These are phyloP conservation scores for Gadus macrocephalus DNA, from an alignment of 2,113 vertebrate species.

Conservation along the genomic window DNA sequence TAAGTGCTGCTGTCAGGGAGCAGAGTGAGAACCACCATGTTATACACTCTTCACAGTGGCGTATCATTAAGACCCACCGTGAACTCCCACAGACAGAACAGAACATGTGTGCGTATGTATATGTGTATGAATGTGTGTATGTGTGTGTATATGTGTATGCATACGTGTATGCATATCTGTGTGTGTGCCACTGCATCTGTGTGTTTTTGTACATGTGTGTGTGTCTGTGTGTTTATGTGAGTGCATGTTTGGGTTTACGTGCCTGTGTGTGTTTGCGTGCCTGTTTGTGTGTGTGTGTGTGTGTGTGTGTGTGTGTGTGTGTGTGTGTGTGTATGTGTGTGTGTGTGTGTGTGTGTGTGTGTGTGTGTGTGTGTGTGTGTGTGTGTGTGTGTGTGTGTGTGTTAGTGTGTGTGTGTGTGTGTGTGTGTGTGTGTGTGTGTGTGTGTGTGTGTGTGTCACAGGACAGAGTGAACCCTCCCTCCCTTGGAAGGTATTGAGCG, in stretches of 20 bases:
- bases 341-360: too few relatives aligned
- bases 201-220: too few relatives aligned
- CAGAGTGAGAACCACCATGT: conserved; percentile 41
- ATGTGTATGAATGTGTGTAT: not conserved
- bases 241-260: too few relatives aligned
- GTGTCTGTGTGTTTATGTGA: too few relatives aligned
- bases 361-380: conserved; percentile 8
- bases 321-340: too few relatives aligned
- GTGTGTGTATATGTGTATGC: not conserved
- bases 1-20: conserved; percentile 26
- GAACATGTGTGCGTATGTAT: not conserved
- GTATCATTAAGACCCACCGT: conserved; percentile 49
- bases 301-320: too few relatives aligned
- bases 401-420: not conserved
- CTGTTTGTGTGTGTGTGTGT: too few relatives aligned
- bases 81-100: conserved; percentile 41
- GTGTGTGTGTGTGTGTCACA: not conserved
- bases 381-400: conserved; percentile 12
- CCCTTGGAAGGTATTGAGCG: conserved; percentile 35
- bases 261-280: too few relatives aligned
- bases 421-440: not conserved
- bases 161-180: not conserved
- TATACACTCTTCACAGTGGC: conserved; percentile 21
- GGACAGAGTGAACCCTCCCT: conserved; percentile 9
- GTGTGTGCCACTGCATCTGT: too few relatives aligned